These are phyloP conservation scores for Perccottus glenii DNA, from an alignment of 2,113 vertebrate genomes.

Conservation along the genomic window DNA sequence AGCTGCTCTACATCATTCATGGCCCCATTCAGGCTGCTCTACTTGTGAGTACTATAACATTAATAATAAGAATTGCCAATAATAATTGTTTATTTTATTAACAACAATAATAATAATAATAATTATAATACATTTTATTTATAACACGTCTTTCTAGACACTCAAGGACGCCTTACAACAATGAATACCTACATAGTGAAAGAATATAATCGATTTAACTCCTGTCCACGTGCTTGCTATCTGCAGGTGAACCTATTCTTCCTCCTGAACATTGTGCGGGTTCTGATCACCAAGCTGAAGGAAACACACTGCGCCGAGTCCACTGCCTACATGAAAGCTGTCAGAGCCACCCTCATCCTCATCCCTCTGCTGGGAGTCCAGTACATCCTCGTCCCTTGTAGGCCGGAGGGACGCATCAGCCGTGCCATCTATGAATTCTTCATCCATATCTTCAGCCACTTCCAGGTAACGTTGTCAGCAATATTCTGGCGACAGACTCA, in stretches of 20 bases:
- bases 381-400: constrained; percentile 74
- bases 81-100: too few species aligned
- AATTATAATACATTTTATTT: too few species aligned
- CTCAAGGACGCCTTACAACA: too few species aligned
- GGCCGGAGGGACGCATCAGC: constrained; percentile 58
- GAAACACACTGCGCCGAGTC: constrained; percentile 79
- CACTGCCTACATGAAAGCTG: constrained; percentile 82
- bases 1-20: constrained; percentile 91
- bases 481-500: background rate
- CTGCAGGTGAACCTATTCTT: constrained; percentile 82
- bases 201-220: too few species aligned
- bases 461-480: constrained; percentile 70
- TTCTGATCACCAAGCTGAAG: constrained; percentile 82
- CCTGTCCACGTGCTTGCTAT: background rate
- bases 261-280: constrained; percentile 83
- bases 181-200: too few species aligned
- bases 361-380: constrained; percentile 81
- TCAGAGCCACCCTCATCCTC: constrained; percentile 82
- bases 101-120: too few species aligned
- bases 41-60: constrained; percentile 77
- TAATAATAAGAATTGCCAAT: too few species aligned
- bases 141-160: too few species aligned
- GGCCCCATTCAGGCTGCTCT: constrained; percentile 92
- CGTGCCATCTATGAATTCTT: constrained; percentile 69
- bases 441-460: constrained; percentile 71